Evolutionary conservation across 2,113 vertebrate species (phyloP), one percentile per base, ranked within the genome.

Genomic region (Philantomba maxwellii): DNA sequence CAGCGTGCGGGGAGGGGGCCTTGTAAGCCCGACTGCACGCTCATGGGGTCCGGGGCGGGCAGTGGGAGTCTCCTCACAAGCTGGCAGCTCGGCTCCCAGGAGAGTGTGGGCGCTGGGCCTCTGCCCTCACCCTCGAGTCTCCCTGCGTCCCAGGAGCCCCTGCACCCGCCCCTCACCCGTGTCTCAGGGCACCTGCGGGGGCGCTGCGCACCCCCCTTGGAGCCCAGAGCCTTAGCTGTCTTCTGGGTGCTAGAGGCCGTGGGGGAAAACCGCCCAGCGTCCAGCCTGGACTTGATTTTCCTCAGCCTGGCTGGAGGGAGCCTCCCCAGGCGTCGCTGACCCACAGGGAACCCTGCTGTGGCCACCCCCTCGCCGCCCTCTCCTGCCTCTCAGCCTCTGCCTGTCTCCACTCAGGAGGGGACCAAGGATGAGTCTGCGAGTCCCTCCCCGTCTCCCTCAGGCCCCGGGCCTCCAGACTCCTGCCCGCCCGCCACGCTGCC

Each of bases 261-360:
- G 17, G 2, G 64, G 66, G 78, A 85, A 78, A 81, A 85, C 26
- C 5, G 39, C 80, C 89, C 36, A 14, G 26, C 26, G 17, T 75
- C 91, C 91, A 55, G 86, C 4, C 80, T 57, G 49, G 86, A 58
- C 87, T 85, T n/a, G 66, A 49, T 89, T 57, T 43, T 85, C 57
- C 80, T 89, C 47, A 17, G 33, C 66, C 78, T 60, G 16, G 0
- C 1, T 43, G 53, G 39, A 64, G 60, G 45, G 51, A 47, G 36
- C 14, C 80, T 14, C 9, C 70, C 83, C 45, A 0, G 6, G 58
- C 7, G 12, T 26, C 13, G 0, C 70, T 28, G 25, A 28, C 45
- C 84, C 39, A 1, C 26, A 85, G 89, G 39, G 14, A 55, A 14
- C 58, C n/a, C 80, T 53, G 15, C 1, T 60, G 47, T 47, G 57